phyloP scores from a whole-genome alignment of 2,888 invertebrate species.

The Papilio elwesi region DNA sequence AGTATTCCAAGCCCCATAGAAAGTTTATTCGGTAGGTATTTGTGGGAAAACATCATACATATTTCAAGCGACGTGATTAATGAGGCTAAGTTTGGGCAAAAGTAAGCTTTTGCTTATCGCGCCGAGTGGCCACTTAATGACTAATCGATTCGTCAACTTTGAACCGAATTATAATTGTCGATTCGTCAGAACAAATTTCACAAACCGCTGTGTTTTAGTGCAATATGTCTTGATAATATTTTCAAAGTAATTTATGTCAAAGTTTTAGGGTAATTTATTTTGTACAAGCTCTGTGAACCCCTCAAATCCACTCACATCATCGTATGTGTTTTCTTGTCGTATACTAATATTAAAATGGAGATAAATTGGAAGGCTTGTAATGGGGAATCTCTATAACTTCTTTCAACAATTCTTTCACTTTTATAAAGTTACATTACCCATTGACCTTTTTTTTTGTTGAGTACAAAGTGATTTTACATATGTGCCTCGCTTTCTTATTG shows the following conservation, averaged over 20 bases:
- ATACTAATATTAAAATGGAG: too few relatives aligned
- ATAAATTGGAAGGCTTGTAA: too few relatives aligned
- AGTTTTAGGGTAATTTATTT: not conserved
- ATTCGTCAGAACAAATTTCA: constrained; percentile 17
- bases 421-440: too few relatives aligned
- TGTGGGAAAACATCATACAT: constrained; percentile 17
- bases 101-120: constrained; percentile 28
- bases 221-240: constrained; percentile 10
- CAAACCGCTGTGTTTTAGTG: constrained; percentile 26
- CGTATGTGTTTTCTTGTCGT: too few relatives aligned
- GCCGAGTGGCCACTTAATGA: constrained; percentile 31
- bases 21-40: constrained; percentile 2
- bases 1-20: not conserved
- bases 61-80: constrained; percentile 26
- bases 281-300: too few relatives aligned
- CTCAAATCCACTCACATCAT: too few relatives aligned
- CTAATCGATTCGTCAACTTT: constrained; percentile 37
- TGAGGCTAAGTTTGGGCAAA: constrained; percentile 29
- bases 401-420: too few relatives aligned
- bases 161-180: constrained; percentile 21
- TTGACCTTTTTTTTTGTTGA: too few relatives aligned
- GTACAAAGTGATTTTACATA: too few relatives aligned
- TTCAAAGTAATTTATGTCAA: not conserved
- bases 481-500: too few relatives aligned
- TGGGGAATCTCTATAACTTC: too few relatives aligned